Percentiles rank a stretch among this genome's conserved stretches.
Conservation (phyloP, 2,797 vertebrate species). For the Notamacropus eugenii region DNA sequence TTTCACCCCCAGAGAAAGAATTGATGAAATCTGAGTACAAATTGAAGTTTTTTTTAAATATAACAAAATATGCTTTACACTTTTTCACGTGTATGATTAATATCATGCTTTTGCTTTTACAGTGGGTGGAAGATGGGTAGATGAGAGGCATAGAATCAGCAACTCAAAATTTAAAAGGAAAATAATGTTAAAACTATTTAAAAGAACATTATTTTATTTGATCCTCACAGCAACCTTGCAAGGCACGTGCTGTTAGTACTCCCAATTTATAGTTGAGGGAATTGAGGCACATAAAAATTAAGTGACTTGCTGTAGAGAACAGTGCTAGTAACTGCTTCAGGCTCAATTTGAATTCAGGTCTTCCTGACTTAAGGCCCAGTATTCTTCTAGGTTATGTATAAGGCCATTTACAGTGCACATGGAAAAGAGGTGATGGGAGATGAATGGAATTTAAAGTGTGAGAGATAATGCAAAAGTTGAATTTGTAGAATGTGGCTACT, state of each 20-base stretch:
- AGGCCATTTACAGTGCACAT: background rate
- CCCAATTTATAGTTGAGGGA: background rate
- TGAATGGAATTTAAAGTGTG: background rate
- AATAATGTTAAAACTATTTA: background rate
- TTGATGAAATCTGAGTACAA: background rate
- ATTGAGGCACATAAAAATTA: background rate
- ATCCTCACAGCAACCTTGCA: background rate
- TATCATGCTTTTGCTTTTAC: too few species aligned
- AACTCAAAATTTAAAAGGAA: background rate
- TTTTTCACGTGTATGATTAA: background rate
- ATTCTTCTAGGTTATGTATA: background rate
- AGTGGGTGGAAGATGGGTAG: too few species aligned
- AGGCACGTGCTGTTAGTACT: background rate
- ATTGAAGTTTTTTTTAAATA: background rate
- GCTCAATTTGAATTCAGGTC: background rate
- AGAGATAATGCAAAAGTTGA: background rate
- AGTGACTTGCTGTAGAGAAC: background rate
- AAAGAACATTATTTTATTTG: background rate
- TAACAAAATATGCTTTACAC: background rate
- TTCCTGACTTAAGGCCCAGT: background rate
- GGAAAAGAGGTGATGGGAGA: background rate
- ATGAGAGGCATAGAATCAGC: background rate
- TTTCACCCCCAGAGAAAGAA: background rate
- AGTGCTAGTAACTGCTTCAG: background rate
- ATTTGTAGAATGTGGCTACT: background rate